Percentiles rank a stretch among this genome's conserved stretches.
phyloP scores from a whole-genome alignment of 2,888 invertebrate genomes.

The Pycnomerus fuliginosus region DNA sequence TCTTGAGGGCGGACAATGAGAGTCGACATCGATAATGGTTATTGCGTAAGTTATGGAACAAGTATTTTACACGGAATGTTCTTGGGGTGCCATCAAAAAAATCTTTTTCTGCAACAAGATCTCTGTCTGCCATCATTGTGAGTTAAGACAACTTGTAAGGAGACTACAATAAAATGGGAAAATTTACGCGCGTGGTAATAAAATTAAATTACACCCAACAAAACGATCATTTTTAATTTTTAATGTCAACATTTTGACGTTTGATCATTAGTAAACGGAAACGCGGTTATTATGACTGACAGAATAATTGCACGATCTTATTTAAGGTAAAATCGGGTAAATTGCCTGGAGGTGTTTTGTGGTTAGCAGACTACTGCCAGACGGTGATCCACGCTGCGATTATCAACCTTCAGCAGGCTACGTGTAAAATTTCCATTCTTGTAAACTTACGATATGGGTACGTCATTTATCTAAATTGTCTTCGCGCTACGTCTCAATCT shows the following conservation, averaged over 20 bases:
- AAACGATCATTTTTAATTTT: slow-evolving; percentile 2
- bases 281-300: slow-evolving; percentile 5
- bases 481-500: no score
- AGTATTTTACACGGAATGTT: slow-evolving; percentile 8
- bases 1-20: no score
- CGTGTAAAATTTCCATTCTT: slow-evolving; percentile 12
- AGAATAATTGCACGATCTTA: slow-evolving; percentile 11
- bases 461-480: no score
- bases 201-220: slow-evolving; percentile 14
- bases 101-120: slow-evolving; percentile 21
- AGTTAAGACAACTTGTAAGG: slow-evolving; percentile 20
- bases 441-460: background rate
- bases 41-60: slow-evolving; percentile 4
- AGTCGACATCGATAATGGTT: no score
- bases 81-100: slow-evolving; percentile 8
- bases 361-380: slow-evolving; percentile 17
- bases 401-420: slow-evolving; percentile 13
- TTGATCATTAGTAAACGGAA: slow-evolving; percentile 1
- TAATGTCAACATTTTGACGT: background rate
- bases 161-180: slow-evolving; percentile 2
- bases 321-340: slow-evolving; percentile 10
- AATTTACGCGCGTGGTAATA: slow-evolving; percentile 16
- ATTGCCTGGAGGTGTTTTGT: slow-evolving; percentile 7
- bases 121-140: slow-evolving; percentile 19
- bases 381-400: slow-evolving; percentile 14